A percentile compares a stretch with the other conserved stretches of the same genome.
These are phyloP conservation scores for Formica exsecta DNA, from an alignment of 1,140 invertebrate genomes.

Conservation along the genomic window DNA sequence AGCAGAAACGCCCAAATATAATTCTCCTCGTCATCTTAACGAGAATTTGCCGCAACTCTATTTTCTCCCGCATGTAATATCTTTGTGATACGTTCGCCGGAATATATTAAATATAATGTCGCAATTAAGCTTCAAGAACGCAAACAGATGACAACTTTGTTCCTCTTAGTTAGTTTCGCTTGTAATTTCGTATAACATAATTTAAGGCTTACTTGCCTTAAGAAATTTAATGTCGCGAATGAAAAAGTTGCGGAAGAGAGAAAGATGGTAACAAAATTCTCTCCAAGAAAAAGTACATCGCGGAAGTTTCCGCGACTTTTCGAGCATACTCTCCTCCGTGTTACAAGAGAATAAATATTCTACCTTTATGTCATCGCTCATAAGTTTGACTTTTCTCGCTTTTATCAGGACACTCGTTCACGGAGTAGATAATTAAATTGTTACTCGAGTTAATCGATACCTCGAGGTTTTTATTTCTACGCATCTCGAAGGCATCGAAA, in stretches of 20 bases:
- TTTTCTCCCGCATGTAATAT: slow-evolving; percentile 21
- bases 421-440: not conserved
- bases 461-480: not conserved
- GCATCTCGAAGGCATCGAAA: not conserved
- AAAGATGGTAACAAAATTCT: slow-evolving; percentile 35
- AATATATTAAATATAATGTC: not conserved
- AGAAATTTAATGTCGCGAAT: slow-evolving; percentile 48
- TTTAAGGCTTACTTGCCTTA: slow-evolving; percentile 31
- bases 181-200: slow-evolving; percentile 23
- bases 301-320: slow-evolving; percentile 40
- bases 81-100: not conserved
- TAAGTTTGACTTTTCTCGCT: not conserved
- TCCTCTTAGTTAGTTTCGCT: slow-evolving; percentile 20
- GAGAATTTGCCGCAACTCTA: not conserved
- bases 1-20: slow-evolving; percentile 46
- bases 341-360: slow-evolving; percentile 33
- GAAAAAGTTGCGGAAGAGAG: slow-evolving; percentile 28
- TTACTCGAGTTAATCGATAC: slow-evolving; percentile 17
- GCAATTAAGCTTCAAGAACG: slow-evolving; percentile 10
- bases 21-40: slow-evolving; percentile 20
- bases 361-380: slow-evolving; percentile 18
- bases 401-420: not conserved
- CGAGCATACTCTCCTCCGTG: not conserved
- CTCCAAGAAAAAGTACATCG: slow-evolving; percentile 31
- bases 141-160: slow-evolving; percentile 24